phyloP scores from a whole-genome alignment of 2,797 vertebrate genomes.

The Oryzias sinensis region DNA sequence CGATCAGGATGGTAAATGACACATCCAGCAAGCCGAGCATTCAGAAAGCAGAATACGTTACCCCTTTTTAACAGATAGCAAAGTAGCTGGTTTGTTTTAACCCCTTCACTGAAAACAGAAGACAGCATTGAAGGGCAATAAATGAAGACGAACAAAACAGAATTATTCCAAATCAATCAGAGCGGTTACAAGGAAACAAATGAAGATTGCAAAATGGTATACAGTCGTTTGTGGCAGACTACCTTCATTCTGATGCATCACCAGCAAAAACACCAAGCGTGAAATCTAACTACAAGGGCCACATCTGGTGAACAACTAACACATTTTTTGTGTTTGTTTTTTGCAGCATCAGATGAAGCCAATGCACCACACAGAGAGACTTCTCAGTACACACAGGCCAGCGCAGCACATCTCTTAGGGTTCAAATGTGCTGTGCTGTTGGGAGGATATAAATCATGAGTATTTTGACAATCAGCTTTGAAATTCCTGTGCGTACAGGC shows the following conservation, averaged over 20 bases:
- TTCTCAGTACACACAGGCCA: conserved; percentile 18
- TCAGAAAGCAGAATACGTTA: conserved; percentile 75
- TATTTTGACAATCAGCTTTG: background rate
- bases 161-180: conserved; percentile 62
- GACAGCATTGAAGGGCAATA: conserved; percentile 67
- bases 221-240: conserved; percentile 40
- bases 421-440: conserved; percentile 3
- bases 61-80: conserved; percentile 74
- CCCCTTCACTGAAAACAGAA: conserved; percentile 73
- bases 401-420: conserved; percentile 17
- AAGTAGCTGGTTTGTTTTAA: conserved; percentile 74
- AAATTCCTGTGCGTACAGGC: background rate
- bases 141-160: conserved; percentile 73
- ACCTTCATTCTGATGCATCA: conserved; percentile 37
- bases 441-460: background rate
- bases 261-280: conserved; percentile 24
- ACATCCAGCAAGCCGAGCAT: conserved; percentile 77
- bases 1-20: conserved; percentile 54
- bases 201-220: conserved; percentile 42
- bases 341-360: conserved; percentile 18
- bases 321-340: background rate
- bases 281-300: conserved; percentile 30
- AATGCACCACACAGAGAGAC: conserved; percentile 22
- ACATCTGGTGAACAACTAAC: conserved; percentile 24
- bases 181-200: conserved; percentile 41